A percentile compares a stretch with the other conserved stretches of the same genome.
Conservation (phyloP, 2,888 invertebrate species). For the Yponomeuta plumbellus region DNA sequence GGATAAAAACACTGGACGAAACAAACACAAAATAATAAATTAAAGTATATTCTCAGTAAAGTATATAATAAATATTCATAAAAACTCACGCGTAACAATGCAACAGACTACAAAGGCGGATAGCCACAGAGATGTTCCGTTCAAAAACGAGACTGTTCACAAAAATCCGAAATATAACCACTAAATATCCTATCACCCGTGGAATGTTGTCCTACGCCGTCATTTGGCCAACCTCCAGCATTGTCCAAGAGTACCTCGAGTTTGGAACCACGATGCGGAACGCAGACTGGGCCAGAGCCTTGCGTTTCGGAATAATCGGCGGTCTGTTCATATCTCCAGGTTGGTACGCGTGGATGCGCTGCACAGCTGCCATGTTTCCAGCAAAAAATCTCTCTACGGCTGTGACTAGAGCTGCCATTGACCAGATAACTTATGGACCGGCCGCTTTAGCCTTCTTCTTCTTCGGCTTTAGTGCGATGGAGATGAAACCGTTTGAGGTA, state of each 20-base stretch:
- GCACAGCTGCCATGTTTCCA: conserved; percentile 46
- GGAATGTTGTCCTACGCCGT: conserved; percentile 84
- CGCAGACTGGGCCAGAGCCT: conserved; percentile 77
- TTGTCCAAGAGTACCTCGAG: conserved; percentile 78
- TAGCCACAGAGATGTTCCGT: neutral
- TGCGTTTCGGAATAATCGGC: conserved; percentile 84
- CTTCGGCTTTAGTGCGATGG: conserved; percentile 84
- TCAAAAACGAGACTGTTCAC: neutral
- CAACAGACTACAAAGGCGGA: neutral
- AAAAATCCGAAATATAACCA: neutral
- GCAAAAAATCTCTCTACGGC: conserved; percentile 41
- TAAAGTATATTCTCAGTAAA: neutral
- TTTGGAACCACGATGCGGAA: conserved; percentile 39
- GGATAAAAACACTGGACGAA: too few relatives aligned
- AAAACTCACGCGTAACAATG: neutral
- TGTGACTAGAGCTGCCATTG: conserved; percentile 67
- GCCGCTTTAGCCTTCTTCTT: conserved; percentile 84
- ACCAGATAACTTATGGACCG: conserved; percentile 84
- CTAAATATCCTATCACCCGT: conserved; percentile 32
- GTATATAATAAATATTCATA: neutral
- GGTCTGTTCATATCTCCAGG: conserved; percentile 86
- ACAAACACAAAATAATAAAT: too few relatives aligned
- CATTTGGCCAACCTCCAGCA: conserved; percentile 83
- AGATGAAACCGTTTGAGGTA: conserved; percentile 77
- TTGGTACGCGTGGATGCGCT: conserved; percentile 84